A percentile compares a stretch with the other conserved stretches of the same genome.
Conservation (phyloP, 2,888 invertebrate species). For the Eilema sororculum region DNA sequence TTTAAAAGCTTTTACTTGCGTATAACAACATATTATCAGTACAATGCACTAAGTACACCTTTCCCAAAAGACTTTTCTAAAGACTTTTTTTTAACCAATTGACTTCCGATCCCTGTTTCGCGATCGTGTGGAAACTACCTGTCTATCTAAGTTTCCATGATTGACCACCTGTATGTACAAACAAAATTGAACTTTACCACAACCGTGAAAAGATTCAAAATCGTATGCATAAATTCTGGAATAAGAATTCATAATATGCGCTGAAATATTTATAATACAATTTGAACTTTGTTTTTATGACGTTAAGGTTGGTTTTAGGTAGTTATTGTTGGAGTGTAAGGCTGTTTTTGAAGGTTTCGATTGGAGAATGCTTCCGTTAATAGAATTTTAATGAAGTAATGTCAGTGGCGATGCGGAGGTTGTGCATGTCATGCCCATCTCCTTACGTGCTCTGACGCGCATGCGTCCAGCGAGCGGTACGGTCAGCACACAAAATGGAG, state of each 20-base stretch:
- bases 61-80: constrained; percentile 47
- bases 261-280: constrained; percentile 20
- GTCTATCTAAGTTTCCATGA: constrained; percentile 68
- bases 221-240: constrained; percentile 11
- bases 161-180: constrained; percentile 47
- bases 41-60: constrained; percentile 41
- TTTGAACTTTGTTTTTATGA: constrained; percentile 6
- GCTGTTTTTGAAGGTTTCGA: constrained; percentile 47
- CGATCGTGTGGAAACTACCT: constrained; percentile 67
- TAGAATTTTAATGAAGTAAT: constrained; percentile 87
- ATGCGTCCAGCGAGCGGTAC: constrained; percentile 63
- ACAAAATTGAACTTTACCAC: constrained; percentile 47
- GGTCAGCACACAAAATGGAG: constrained; percentile 62
- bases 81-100: constrained; percentile 65
- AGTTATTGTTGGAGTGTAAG: constrained; percentile 28
- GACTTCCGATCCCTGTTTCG: constrained; percentile 75
- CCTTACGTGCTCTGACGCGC: constrained; percentile 78
- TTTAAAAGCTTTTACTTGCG: constrained; percentile 39
- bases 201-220: constrained; percentile 30
- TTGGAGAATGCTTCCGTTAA: constrained; percentile 85
- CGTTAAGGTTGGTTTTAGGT: constrained; percentile 41
- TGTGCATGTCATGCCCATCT: constrained; percentile 85
- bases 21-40: constrained; percentile 23
- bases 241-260: not conserved
- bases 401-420: constrained; percentile 73